A percentile compares a stretch with the other conserved stretches of the same genome.
These are phyloP conservation scores for Odobenus rosmarus DNA, from an alignment of 2,113 vertebrate genomes.

Conservation along the genomic window DNA sequence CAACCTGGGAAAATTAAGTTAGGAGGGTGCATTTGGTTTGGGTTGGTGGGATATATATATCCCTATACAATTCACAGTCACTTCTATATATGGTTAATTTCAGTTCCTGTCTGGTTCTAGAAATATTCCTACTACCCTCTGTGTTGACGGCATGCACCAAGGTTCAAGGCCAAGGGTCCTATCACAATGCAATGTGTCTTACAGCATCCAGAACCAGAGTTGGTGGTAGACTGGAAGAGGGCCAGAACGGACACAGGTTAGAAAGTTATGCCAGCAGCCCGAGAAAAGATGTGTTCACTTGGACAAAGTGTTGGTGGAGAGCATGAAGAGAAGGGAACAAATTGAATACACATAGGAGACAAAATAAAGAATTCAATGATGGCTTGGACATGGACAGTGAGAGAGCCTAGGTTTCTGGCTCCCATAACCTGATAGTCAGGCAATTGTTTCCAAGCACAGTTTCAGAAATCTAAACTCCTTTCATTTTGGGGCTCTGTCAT, in stretches of 20 bases:
- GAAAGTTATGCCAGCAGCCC: background rate
- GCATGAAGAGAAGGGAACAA: background rate
- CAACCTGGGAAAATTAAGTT: background rate
- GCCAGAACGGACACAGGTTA: background rate
- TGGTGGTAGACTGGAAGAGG: background rate
- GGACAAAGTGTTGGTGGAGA: background rate
- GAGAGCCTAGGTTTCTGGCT: background rate
- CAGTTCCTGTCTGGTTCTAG: background rate
- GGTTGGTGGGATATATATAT: background rate
- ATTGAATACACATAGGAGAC: background rate
- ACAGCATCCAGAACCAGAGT: background rate
- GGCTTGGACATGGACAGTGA: background rate
- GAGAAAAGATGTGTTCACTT: background rate
- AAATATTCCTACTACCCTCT: background rate
- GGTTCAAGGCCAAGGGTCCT: background rate
- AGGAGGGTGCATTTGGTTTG: background rate
- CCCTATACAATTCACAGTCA: background rate
- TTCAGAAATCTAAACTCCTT: background rate
- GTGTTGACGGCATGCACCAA: background rate
- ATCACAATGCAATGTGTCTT: background rate
- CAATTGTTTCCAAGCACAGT: background rate
- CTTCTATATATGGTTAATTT: background rate
- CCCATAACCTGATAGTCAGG: background rate
- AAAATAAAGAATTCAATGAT: background rate
- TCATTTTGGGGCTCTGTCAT: background rate